Evolutionary conservation across 1,140 invertebrate species (phyloP).

Genomic region (Andricus grossulariae): DNA sequence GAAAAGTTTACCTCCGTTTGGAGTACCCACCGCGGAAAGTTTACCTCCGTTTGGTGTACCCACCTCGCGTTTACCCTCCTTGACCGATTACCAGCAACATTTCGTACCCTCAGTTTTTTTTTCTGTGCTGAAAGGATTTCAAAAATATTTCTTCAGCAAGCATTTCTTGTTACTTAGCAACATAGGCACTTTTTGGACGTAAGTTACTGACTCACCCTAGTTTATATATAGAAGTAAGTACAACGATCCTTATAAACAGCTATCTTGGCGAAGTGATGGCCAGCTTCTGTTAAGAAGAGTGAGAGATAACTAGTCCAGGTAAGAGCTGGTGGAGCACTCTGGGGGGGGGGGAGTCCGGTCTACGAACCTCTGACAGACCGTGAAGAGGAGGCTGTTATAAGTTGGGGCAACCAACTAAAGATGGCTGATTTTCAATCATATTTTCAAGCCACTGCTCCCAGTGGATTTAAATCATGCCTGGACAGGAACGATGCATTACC

Average conservation of each 20-base stretch:
- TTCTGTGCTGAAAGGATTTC: too few relatives aligned
- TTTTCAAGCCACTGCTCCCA: neutral
- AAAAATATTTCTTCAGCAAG: neutral
- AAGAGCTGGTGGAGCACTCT: neutral
- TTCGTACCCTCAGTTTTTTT: too few relatives aligned
- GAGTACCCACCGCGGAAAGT: too few relatives aligned
- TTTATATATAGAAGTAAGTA: neutral
- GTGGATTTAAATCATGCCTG: neutral
- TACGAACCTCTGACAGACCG: slow-evolving; percentile 29
- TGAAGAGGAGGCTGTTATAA: neutral
- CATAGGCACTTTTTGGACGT: slow-evolving; percentile 4
- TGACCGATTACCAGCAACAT: too few relatives aligned
- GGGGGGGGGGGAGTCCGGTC: slow-evolving; percentile 14
- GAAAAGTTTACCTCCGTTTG: too few relatives aligned
- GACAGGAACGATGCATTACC: neutral
- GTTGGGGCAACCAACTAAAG: neutral
- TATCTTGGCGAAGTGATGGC: slow-evolving; percentile 24
- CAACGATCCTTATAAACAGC: slow-evolving; percentile 23
- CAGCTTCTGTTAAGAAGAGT: slow-evolving; percentile 17
- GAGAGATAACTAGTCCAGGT: slow-evolving; percentile 6
- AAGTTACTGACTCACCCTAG: neutral
- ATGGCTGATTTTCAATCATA: slow-evolving; percentile 29
- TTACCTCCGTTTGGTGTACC: too few relatives aligned
- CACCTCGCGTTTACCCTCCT: too few relatives aligned
- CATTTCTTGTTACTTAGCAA: slow-evolving; percentile 2